A percentile compares a stretch with the other conserved stretches of the same genome.
phyloP scores from a whole-genome alignment of 2,797 vertebrate species.

The Salmo trutta region DNA sequence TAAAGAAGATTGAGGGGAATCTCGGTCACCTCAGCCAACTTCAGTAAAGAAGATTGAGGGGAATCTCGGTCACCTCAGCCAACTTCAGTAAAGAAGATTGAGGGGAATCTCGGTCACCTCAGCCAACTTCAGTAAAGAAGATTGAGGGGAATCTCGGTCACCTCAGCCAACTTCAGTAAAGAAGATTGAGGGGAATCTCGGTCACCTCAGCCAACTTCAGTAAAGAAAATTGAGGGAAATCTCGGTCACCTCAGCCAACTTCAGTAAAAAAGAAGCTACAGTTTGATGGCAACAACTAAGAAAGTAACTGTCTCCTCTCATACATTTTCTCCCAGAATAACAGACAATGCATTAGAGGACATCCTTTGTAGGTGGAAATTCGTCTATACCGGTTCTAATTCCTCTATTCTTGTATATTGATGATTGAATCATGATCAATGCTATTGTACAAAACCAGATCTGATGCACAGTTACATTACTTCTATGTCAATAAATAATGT shows the following conservation, averaged over 20 bases:
- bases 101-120: too few species aligned
- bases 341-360: neutral
- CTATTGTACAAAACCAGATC: slow-evolving; percentile 53
- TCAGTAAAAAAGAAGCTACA: slow-evolving; percentile 18
- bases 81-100: too few species aligned
- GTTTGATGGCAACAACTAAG: slow-evolving; percentile 28
- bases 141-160: too few species aligned
- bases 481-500: slow-evolving; percentile 68
- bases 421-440: slow-evolving; percentile 53
- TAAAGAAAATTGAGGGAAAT: too few species aligned
- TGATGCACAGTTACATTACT: slow-evolving; percentile 60
- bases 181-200: too few species aligned
- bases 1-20: slow-evolving; percentile 28
- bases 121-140: too few species aligned
- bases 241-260: too few species aligned
- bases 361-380: slow-evolving; percentile 24
- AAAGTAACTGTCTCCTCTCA: slow-evolving; percentile 29
- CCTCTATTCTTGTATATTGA: slow-evolving; percentile 43
- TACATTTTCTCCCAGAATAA: slow-evolving; percentile 32
- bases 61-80: too few species aligned
- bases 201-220: too few species aligned
- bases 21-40: slow-evolving; percentile 50
- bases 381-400: slow-evolving; percentile 36
- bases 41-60: slow-evolving; percentile 1
- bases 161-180: too few species aligned